Conservation (phyloP, 92 coral and sea anemone genomes). For the Umimayanthus chanpuru region DNA sequence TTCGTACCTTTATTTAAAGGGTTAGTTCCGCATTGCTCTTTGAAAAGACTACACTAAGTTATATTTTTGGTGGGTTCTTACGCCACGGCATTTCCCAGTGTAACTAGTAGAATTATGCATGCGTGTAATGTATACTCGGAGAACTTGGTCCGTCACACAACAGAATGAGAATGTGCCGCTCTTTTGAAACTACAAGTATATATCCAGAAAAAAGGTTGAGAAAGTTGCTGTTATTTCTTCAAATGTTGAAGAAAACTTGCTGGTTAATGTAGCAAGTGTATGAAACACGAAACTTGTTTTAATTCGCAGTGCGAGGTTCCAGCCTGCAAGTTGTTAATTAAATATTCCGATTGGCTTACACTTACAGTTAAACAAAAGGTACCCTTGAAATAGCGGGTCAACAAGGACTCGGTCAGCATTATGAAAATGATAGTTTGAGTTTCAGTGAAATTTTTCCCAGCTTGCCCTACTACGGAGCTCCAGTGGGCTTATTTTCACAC, state of each 20-base stretch:
- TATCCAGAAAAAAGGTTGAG: not conserved
- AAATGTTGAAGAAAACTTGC: not conserved
- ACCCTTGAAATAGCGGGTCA: constrained; percentile 20
- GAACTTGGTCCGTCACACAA: not conserved
- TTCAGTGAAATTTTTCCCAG: not conserved
- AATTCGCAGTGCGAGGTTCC: not conserved
- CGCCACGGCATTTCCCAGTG: not conserved
- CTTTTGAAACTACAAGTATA: not conserved
- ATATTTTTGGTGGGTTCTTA: not conserved
- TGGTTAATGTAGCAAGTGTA: not conserved
- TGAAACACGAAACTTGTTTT: not conserved
- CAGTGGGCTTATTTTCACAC: not conserved
- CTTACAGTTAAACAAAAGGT: constrained; percentile 56
- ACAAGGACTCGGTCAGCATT: not conserved
- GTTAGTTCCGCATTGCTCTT: not conserved
- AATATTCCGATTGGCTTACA: constrained; percentile 51
- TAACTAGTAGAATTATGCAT: constrained; percentile 35
- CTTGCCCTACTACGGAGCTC: no score
- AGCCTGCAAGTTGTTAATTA: not conserved
- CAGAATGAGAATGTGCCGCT: not conserved
- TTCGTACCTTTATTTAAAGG: not conserved
- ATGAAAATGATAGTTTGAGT: not conserved
- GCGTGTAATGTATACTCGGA: constrained; percentile 5
- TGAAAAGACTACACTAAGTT: not conserved
- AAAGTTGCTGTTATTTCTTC: not conserved